phyloP scores from a whole-genome alignment of 1,140 invertebrate species.

The Tetramorium simillimum region DNA sequence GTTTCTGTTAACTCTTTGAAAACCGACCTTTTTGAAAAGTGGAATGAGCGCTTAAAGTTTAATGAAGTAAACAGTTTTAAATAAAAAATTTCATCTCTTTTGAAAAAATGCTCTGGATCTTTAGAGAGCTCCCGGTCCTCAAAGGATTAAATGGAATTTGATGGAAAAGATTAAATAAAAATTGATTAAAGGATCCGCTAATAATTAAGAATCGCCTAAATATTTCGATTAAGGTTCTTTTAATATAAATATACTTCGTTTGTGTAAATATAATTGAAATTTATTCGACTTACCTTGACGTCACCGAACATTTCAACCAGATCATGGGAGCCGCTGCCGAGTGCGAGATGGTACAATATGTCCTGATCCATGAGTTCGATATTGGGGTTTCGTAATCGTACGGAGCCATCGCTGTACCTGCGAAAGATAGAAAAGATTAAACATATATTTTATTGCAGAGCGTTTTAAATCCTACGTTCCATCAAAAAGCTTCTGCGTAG shows the following conservation, averaged over 20 bases:
- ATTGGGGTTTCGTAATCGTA: slow-evolving; percentile 93
- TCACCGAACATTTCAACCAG: slow-evolving; percentile 98
- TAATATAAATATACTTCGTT: background rate
- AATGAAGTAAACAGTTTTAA: no score
- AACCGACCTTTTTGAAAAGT: no score
- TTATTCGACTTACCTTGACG: slow-evolving; percentile 91
- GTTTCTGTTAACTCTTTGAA: background rate
- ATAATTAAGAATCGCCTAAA: background rate
- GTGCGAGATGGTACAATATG: slow-evolving; percentile 96
- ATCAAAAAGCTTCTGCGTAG: background rate
- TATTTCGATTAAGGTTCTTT: background rate
- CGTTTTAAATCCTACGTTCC: background rate
- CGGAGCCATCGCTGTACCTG: slow-evolving; percentile 93
- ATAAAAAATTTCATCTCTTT: no score
- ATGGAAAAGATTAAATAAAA: background rate
- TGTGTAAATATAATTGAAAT: background rate
- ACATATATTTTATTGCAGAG: background rate
- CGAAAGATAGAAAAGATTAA: slow-evolving; percentile 55
- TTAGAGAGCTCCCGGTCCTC: no score
- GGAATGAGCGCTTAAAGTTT: no score
- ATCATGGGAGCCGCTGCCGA: slow-evolving; percentile 96
- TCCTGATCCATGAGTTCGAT: slow-evolving; percentile 97
- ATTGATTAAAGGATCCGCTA: background rate
- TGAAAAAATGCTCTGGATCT: no score
- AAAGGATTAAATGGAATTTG: background rate